A percentile compares a stretch with the other conserved stretches of the same genome.
Conservation (phyloP, 2,113 vertebrate species). For the Campylorhamphus procurvoides region DNA sequence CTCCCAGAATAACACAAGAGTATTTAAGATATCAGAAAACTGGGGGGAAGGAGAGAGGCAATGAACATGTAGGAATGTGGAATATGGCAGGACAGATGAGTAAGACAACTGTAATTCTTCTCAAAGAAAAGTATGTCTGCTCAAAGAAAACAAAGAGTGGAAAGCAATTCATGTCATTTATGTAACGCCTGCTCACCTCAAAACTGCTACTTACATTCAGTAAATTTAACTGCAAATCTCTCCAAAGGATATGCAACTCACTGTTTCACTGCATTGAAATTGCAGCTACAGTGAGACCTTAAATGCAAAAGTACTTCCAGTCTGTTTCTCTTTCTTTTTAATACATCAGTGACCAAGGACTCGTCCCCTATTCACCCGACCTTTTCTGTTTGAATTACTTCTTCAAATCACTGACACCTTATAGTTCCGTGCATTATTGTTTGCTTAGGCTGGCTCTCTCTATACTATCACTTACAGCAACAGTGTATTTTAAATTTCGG, state of each 20-base stretch:
- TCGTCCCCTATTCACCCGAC: neutral
- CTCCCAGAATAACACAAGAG: neutral
- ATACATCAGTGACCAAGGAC: neutral
- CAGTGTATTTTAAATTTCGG: neutral
- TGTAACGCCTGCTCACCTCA: neutral
- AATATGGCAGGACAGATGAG: neutral
- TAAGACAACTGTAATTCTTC: neutral
- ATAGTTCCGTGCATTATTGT: neutral
- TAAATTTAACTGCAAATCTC: neutral
- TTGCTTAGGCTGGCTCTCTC: neutral
- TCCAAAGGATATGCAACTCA: neutral
- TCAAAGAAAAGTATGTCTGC: neutral
- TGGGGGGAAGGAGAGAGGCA: neutral
- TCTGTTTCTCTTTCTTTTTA: neutral
- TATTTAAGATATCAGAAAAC: neutral
- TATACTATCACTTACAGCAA: neutral
- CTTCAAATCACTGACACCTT: neutral
- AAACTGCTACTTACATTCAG: neutral
- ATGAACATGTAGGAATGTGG: fast-evolving
- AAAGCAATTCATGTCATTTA: neutral
- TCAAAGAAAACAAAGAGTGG: neutral
- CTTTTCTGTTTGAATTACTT: neutral
- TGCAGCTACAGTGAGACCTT: neutral
- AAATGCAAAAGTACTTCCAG: neutral
- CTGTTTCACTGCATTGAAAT: neutral